A percentile compares a stretch with the other conserved stretches of the same genome.
Conservation (phyloP, 2,888 invertebrate species). For the Isotomurus palustris region DNA sequence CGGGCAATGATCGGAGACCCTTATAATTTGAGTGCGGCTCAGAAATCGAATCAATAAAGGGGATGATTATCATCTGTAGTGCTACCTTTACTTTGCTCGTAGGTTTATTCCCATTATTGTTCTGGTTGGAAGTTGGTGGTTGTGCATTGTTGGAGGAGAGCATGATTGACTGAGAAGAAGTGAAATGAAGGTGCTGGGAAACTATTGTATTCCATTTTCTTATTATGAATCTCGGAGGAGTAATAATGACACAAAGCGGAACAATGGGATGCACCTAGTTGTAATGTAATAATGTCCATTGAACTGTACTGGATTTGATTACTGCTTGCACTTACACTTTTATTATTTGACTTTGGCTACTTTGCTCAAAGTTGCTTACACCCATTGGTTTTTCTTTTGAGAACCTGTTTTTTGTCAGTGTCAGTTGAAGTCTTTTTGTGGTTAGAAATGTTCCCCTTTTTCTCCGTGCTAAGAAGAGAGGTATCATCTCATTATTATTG, state of each 20-base stretch:
- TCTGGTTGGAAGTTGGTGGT: neutral
- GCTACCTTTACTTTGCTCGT: conserved; percentile 4
- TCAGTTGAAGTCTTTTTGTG: conserved; percentile 2
- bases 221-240: conserved; percentile 5
- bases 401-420: conserved; percentile 14
- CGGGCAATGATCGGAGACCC: conserved; percentile 18
- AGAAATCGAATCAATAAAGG: conserved; percentile 37
- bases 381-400: conserved; percentile 16
- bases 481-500: conserved; percentile 16
- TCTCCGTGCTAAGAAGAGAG: neutral
- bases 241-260: conserved; percentile 12
- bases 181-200: conserved; percentile 1
- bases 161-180: neutral
- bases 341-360: conserved; percentile 19
- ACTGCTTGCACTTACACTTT: conserved; percentile 19
- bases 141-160: neutral
- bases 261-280: conserved; percentile 3
- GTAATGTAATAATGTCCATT: conserved; percentile 14
- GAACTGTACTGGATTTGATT: conserved; percentile 19
- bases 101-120: neutral
- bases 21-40: conserved; percentile 36
- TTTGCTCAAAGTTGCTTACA: conserved; percentile 18
- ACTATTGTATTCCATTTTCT: conserved; percentile 11
- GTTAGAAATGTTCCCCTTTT: neutral
- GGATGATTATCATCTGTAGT: conserved; percentile 24